Conservation (phyloP, 2,888 invertebrate genomes). For the Clistopyga incitator region DNA sequence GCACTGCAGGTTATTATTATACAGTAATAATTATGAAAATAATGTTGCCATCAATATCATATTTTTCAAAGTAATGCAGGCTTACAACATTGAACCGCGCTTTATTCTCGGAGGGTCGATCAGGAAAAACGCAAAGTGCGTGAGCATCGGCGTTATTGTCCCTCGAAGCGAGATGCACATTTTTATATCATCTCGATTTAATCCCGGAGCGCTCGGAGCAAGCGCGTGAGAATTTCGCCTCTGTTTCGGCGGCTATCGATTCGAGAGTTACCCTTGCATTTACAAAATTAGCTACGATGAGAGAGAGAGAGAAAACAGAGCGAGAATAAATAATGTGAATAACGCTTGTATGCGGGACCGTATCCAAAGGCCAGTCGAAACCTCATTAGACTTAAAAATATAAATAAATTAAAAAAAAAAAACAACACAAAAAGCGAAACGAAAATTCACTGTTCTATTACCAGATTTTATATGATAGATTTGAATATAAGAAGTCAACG, state of each 20-base stretch:
- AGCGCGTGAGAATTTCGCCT: constrained; percentile 20
- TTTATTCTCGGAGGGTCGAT: constrained; percentile 2
- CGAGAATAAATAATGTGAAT: constrained; percentile 7
- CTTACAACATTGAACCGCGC: background rate
- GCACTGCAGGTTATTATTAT: too few species aligned
- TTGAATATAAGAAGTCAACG: constrained; percentile 54
- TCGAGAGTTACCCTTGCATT: constrained; percentile 34
- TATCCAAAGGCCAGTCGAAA: constrained; percentile 49
- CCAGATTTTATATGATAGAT: constrained; percentile 69
- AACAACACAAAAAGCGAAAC: constrained; percentile 20
- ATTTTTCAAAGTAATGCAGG: too few species aligned
- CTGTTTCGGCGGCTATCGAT: constrained; percentile 23
- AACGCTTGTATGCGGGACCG: constrained; percentile 32
- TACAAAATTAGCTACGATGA: constrained; percentile 1
- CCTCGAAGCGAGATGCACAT: constrained; percentile 24
- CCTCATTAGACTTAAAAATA: constrained; percentile 41
- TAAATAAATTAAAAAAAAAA: constrained; percentile 22
- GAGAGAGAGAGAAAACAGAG: background rate
- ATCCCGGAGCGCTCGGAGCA: constrained; percentile 7
- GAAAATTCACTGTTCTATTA: constrained; percentile 60
- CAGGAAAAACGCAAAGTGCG: background rate
- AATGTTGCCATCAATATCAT: too few species aligned
- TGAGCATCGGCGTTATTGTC: background rate
- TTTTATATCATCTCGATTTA: constrained; percentile 35
- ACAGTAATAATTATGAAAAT: too few species aligned